Evolutionary conservation across 2,888 invertebrate species (phyloP).

Genomic region (Agonopterix alstromeriana): DNA sequence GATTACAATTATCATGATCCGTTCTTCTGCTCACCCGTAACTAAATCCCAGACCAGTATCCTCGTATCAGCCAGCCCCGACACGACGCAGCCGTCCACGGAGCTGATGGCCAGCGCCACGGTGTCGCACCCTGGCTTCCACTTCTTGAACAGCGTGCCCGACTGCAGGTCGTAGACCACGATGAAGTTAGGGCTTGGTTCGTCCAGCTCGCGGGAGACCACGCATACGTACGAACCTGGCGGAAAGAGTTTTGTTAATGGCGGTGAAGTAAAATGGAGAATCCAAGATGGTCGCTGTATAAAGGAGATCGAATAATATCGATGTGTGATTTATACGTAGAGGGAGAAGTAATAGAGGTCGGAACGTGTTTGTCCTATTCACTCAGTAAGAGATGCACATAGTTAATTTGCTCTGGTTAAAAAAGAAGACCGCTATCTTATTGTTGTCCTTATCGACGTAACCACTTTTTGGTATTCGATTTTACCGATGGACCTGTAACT

Average conservation of each 20-base stretch:
- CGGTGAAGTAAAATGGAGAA: neutral
- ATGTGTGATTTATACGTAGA: too few species aligned
- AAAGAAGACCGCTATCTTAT: too few species aligned
- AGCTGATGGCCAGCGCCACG: constrained; percentile 90
- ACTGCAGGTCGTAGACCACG: constrained; percentile 92
- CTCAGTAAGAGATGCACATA: too few species aligned
- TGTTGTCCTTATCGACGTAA: too few species aligned
- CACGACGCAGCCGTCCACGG: constrained; percentile 88
- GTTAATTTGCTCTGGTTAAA: too few species aligned
- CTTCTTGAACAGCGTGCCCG: constrained; percentile 93
- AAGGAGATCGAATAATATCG: too few species aligned
- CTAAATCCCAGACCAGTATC: constrained; percentile 90
- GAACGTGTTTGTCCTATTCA: too few species aligned
- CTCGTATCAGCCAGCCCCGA: constrained; percentile 89
- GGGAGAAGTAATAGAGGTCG: too few species aligned
- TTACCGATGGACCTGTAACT: too few species aligned
- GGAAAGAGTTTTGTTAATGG: neutral
- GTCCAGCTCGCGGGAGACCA: constrained; percentile 72
- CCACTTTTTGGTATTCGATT: too few species aligned
- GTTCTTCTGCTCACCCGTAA: constrained; percentile 78
- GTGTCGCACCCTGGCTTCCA: constrained; percentile 92
- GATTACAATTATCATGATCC: too few species aligned
- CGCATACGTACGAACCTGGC: constrained; percentile 83
- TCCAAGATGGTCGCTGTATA: neutral
- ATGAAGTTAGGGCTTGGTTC: constrained; percentile 92